Evolutionary conservation across 2,113 vertebrate species (phyloP).

Genomic region (Agapornis roseicollis): DNA sequence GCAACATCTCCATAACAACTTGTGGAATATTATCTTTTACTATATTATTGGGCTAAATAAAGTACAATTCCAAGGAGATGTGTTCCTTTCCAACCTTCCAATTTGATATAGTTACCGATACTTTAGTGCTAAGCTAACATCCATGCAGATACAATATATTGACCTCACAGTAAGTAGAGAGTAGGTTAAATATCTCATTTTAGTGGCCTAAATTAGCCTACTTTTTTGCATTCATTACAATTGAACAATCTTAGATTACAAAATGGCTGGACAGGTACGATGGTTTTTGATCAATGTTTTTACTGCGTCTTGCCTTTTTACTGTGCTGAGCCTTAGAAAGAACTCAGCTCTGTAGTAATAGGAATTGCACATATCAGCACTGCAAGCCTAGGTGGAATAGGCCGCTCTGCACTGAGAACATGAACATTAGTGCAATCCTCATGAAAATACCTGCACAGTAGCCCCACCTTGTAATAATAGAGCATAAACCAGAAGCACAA

Average conservation of each 20-base stretch:
- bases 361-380: background rate
- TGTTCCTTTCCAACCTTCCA: background rate
- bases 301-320: background rate
- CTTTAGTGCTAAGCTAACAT: background rate
- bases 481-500: background rate
- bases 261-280: background rate
- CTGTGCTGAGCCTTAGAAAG: background rate
- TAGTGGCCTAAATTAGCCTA: background rate
- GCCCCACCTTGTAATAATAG: background rate
- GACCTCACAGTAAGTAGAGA: background rate
- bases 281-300: background rate
- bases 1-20: accelerated
- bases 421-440: background rate
- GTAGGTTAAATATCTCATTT: background rate
- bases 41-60: background rate
- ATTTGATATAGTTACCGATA: background rate
- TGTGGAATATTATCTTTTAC: background rate
- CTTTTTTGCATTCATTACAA: background rate
- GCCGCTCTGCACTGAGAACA: background rate
- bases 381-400: background rate
- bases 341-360: background rate
- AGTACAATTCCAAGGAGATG: background rate
- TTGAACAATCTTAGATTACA: background rate
- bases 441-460: background rate
- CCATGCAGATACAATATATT: background rate